These are phyloP conservation scores for Pavo muticus DNA, from an alignment of 2,113 vertebrate genomes.

Conservation along the genomic window DNA sequence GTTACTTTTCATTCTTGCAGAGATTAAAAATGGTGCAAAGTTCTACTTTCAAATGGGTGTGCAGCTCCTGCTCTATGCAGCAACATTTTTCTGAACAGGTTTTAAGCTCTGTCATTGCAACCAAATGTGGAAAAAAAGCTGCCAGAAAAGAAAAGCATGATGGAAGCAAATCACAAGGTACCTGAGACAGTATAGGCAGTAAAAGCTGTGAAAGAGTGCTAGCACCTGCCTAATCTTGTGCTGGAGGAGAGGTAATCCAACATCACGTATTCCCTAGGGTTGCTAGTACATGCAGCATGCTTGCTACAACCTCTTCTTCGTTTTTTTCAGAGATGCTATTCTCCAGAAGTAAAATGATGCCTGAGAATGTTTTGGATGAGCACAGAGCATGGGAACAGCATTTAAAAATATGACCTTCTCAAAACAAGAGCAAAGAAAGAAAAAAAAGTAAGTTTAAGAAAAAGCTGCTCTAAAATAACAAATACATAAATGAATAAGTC, in stretches of 20 bases:
- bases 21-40: not conserved
- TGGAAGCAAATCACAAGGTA: not conserved
- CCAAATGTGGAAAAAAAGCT: not conserved
- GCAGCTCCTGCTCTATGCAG: not conserved
- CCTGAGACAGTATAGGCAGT: not conserved
- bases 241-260: rapidly evolving
- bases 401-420: not conserved
- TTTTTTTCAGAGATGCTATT: not conserved
- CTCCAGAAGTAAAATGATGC: not conserved
- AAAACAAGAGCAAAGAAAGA: not conserved
- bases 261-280: not conserved
- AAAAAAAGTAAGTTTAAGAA: not conserved
- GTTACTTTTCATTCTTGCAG: not conserved
- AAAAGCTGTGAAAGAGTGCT: not conserved
- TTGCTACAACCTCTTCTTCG: not conserved
- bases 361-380: not conserved
- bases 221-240: not conserved
- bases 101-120: not conserved
- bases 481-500: not conserved
- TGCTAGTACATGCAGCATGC: not conserved
- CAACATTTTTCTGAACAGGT: not conserved
- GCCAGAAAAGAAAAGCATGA: not conserved
- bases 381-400: not conserved
- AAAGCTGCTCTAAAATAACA: not conserved
- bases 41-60: not conserved